These are phyloP conservation scores for Cecropterus lyciades DNA, from an alignment of 1,140 invertebrate genomes.

Conservation along the genomic window DNA sequence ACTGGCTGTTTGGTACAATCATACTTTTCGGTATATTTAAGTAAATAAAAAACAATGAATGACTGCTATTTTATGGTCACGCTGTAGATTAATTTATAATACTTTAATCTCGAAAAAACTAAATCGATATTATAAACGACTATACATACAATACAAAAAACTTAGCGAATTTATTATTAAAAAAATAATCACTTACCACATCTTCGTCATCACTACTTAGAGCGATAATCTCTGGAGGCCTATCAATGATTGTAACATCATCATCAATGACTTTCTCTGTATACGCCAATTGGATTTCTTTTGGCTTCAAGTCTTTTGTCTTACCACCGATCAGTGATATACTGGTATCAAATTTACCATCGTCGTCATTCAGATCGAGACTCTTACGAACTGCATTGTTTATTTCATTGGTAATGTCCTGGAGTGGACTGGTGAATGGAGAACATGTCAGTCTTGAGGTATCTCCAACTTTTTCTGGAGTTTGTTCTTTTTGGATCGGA, in stretches of 20 bases:
- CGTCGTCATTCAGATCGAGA: slow-evolving; percentile 37
- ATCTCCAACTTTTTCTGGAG: slow-evolving; percentile 35
- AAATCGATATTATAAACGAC: too few species aligned
- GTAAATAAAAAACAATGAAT: too few species aligned
- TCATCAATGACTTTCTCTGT: slow-evolving; percentile 63
- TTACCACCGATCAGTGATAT: slow-evolving; percentile 23
- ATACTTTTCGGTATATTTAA: too few species aligned
- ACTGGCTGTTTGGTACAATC: too few species aligned
- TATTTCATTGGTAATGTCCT: slow-evolving; percentile 58
- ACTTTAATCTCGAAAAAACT: too few species aligned
- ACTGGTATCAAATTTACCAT: slow-evolving; percentile 32
- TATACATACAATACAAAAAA: too few species aligned
- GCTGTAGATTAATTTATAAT: too few species aligned
- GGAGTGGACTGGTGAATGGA: slow-evolving; percentile 59
- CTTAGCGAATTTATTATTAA: too few species aligned
- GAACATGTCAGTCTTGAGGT: slow-evolving; percentile 61
- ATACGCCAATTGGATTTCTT: slow-evolving; percentile 19
- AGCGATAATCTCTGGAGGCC: slow-evolving; percentile 63
- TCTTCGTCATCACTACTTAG: slow-evolving; percentile 76
- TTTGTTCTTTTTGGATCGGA: slow-evolving; percentile 31
- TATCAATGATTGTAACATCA: slow-evolving; percentile 69
- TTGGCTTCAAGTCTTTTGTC: slow-evolving; percentile 3
- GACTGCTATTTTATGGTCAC: too few species aligned
- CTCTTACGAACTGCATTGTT: slow-evolving; percentile 37
- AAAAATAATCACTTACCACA: slow-evolving; percentile 57